phyloP scores from a whole-genome alignment of 2,797 vertebrate species.

The Champsocephalus gunnari region DNA sequence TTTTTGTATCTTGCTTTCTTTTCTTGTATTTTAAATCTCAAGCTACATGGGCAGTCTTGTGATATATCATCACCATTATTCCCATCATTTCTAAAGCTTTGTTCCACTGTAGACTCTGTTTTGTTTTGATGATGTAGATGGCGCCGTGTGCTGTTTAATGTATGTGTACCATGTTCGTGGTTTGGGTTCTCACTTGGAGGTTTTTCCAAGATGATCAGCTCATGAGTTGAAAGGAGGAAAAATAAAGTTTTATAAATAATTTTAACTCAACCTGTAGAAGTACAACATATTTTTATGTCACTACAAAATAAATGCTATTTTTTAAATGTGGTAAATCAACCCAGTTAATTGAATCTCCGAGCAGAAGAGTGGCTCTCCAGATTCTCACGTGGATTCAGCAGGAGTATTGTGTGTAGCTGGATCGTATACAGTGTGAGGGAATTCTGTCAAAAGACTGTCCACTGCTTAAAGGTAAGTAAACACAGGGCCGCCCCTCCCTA shows the following conservation, averaged over 20 bases:
- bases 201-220: slow-evolving; percentile 73
- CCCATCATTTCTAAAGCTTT: slow-evolving; percentile 63
- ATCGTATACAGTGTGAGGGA: background rate
- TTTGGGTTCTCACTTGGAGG: slow-evolving; percentile 77
- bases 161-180: slow-evolving; percentile 80
- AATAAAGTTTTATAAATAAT: slow-evolving; percentile 87
- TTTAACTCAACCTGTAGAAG: slow-evolving; percentile 46
- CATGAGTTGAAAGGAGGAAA: slow-evolving; percentile 71
- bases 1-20: slow-evolving; percentile 42
- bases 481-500: too few species aligned
- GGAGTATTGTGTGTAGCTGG: background rate
- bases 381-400: background rate
- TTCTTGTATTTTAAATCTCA: slow-evolving; percentile 42
- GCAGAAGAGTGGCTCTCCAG: background rate
- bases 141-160: slow-evolving; percentile 77
- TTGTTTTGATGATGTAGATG: slow-evolving; percentile 70
- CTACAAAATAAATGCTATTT: slow-evolving; percentile 46
- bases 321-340: slow-evolving; percentile 38
- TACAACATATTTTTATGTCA: slow-evolving; percentile 35
- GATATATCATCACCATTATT: slow-evolving; percentile 52
- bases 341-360: slow-evolving; percentile 6
- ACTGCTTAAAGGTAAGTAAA: background rate
- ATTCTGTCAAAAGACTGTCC: background rate
- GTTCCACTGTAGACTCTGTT: slow-evolving; percentile 72
- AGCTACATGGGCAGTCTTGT: slow-evolving; percentile 46